Base-by-base conservation (phyloP, 2,888 invertebrate genomes). In the Emmelina monodactyla region DNA sequence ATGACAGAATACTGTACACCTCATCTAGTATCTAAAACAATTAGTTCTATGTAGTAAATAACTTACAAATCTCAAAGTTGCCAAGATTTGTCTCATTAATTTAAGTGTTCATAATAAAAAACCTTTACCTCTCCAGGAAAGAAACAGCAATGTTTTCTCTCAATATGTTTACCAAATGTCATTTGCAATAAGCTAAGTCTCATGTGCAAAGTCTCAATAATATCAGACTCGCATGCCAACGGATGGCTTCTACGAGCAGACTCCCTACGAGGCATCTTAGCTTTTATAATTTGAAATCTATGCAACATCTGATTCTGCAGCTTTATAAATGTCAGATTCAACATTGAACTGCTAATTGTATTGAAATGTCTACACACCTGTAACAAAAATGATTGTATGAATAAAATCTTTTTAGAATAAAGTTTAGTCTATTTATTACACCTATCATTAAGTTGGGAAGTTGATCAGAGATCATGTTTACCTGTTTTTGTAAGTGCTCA, bases 81-180 rank as follows among this genome's bases (percentile, higher is more conserved):
- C n/a, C 19, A 19, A 5, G 9, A 19, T 19, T 19, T 19, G 19
- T n/a, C 19, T 6, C 19, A 19, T 19, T 19, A 6, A 9, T 6
- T 19, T 5, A 19, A 19, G 9, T n/a, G n/a, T n/a, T 19, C 5
- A 19, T 19, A 9, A 5, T 19, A 19, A 19, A 25, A 25, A 7
- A 25, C n/a, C 9, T 25, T 82, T 80, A 92, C 92, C 83, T 93
- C 94, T 67, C 95, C 95, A 31, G 95, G 93, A 60, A 96, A 95
- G 70, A 96, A 96, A 72, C 94, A 95, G 63, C 93, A 93, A 58
- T 94, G 91, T 60, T 91, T 92, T 51, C 92, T 84, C 64, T 95
- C 94, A 60, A 96, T 94, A 64, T 95, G 94, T 72, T 95, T 95
- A 34, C 93, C 93, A 78, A 94, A 94, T 13, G 94, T 91, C 94